Percentiles rank a stretch among this genome's conserved stretches.
These are phyloP conservation scores for Pseudomyrmex cubaensis DNA, from an alignment of 1,140 invertebrate species.

Conservation along the genomic window DNA sequence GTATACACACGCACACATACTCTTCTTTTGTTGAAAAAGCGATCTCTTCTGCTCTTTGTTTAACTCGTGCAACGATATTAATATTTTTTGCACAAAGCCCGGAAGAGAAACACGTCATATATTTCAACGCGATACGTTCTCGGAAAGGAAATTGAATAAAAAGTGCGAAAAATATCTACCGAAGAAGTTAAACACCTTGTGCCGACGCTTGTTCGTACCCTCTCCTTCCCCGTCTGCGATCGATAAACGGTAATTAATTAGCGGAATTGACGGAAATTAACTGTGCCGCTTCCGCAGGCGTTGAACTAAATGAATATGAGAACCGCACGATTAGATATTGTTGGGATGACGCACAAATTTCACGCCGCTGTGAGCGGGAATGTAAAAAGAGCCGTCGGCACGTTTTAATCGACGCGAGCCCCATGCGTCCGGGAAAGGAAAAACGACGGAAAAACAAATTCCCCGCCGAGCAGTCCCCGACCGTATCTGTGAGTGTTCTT, in stretches of 20 bases:
- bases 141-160: not conserved
- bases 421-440: conserved; percentile 25
- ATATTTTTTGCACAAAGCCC: not conserved
- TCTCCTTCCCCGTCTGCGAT: conserved; percentile 6
- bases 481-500: conserved; percentile 43
- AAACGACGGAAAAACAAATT: conserved; percentile 16
- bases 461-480: not conserved
- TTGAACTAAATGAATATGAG: conserved; percentile 14
- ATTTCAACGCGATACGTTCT: no score
- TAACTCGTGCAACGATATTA: not conserved
- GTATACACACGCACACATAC: no score
- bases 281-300: not conserved
- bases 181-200: not conserved
- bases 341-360: conserved; percentile 31
- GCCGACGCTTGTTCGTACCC: not conserved
- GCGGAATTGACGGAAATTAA: not conserved
- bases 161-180: not conserved
- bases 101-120: no score
- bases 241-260: conserved; percentile 39
- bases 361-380: not conserved
- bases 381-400: conserved; percentile 10
- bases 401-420: conserved; percentile 41
- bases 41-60: not conserved
- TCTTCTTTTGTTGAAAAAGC: not conserved
- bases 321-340: conserved; percentile 13